Base-by-base conservation (phyloP, 2,113 vertebrate genomes). In the Leiothrix lutea region DNA sequence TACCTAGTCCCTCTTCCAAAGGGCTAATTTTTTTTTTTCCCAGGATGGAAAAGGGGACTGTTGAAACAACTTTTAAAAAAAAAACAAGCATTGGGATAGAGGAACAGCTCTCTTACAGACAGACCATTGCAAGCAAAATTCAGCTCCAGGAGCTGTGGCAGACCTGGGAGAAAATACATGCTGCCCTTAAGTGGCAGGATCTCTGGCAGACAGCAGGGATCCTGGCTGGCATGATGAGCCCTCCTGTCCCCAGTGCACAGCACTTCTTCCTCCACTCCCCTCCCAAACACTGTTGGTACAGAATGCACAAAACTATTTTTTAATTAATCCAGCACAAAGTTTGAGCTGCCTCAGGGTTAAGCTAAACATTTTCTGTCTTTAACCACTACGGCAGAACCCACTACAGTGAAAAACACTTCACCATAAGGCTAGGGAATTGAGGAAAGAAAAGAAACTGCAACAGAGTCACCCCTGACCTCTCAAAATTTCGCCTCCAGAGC, bases 261-360 rank as follows among this genome's bases (percentile, higher is more conserved):
- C 2, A 2, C 56, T 54, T 44, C 73, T 91, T 65, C 70, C n/a
- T 57, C 9, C 5, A 2, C 29, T 69, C 40, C 78, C 57, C 42
- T 83, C 84, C 67, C 60, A 60, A 42, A 53, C 47, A 47, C 29
- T 5, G 2, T 29, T 57, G 51, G 67, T 66, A 56, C 5, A 65
- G 22, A 89, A 75, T 51, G 80, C 65, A 91, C 5, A 71, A 36
- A n/a, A 16, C 44, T 56, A 35, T 11, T 72, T 87, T 93, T 73
- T 88, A 95, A 94, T 93, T 86, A 94, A 96, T 67, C 53, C 56
- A 80, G 93, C 26, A 70, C 35, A 66, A 50, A 58, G 22, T 74
- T 40, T 44, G 79, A 92, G 86, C 64, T 57, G 86, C 79, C 88
- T 88, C 25, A 23, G 80, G 94, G 75, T 93, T 90, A 58, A 80